These are phyloP conservation scores for Palaemon carinicauda DNA, from an alignment of 1,140 invertebrate species.

Conservation along the genomic window DNA sequence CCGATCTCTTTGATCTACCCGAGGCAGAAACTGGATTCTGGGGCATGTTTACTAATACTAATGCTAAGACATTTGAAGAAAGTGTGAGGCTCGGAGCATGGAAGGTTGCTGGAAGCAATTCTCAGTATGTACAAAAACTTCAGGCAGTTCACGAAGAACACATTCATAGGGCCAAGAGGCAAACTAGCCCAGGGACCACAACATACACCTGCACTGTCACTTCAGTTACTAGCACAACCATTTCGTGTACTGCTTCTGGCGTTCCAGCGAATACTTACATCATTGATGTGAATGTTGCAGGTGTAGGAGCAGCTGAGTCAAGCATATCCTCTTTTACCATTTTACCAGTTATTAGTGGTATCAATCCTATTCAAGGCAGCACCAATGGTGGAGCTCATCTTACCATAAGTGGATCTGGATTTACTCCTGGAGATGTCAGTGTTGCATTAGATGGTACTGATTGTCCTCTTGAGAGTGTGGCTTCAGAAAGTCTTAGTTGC, in stretches of 20 bases:
- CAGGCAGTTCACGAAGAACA: too few species aligned
- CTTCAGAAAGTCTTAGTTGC: background rate
- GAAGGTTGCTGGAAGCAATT: background rate
- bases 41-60: conserved; percentile 23
- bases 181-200: background rate
- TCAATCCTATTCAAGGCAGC: conserved; percentile 14
- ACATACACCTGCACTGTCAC: background rate
- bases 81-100: background rate
- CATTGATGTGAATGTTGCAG: background rate
- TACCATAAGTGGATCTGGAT: conserved; percentile 10
- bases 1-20: background rate
- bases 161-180: background rate
- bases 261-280: background rate
- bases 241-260: background rate
- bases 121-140: background rate
- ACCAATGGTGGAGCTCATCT: conserved; percentile 29
- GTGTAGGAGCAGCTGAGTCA: background rate
- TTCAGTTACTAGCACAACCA: background rate
- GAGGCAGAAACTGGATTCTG: background rate
- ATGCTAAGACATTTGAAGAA: conserved; percentile 1
- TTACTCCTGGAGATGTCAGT: background rate
- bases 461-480: background rate
- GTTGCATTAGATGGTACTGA: conserved; percentile 9
- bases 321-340: background rate
- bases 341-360: background rate